Percentiles rank a stretch among this genome's conserved stretches.
phyloP scores from a whole-genome alignment of 2,888 invertebrate genomes.

The Scotopteryx bipunctaria region DNA sequence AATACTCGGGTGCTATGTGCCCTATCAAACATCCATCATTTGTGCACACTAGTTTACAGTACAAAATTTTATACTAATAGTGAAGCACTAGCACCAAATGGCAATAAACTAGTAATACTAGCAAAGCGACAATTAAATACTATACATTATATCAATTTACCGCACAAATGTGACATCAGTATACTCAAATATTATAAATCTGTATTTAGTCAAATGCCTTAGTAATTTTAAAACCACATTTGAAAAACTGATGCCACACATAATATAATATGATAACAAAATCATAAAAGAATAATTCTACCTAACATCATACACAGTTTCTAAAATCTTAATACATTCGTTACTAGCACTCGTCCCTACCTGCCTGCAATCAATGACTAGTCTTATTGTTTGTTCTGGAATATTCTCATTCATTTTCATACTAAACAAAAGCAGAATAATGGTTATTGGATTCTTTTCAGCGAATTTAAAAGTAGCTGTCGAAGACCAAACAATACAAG shows the following conservation, averaged over 20 bases:
- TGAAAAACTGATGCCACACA: slow-evolving; percentile 2
- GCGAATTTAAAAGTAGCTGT: too few species aligned
- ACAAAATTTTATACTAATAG: slow-evolving; percentile 60
- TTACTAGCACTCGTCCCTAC: slow-evolving; percentile 1
- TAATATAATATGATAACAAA: neutral
- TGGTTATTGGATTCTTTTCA: too few species aligned
- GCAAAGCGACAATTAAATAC: slow-evolving; percentile 53
- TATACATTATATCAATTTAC: slow-evolving; percentile 15
- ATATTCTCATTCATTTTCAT: slow-evolving; percentile 45
- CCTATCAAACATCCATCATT: slow-evolving; percentile 34
- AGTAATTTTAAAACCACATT: neutral
- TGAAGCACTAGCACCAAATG: slow-evolving; percentile 74
- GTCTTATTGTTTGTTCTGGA: slow-evolving; percentile 55
- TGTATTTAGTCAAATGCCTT: neutral
- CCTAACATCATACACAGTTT: slow-evolving; percentile 3
- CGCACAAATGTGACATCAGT: slow-evolving; percentile 25
- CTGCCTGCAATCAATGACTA: slow-evolving; percentile 61
- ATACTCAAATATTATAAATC: neutral
- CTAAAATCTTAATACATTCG: neutral
- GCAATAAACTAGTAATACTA: slow-evolving; percentile 57
- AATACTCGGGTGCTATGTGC: slow-evolving; percentile 12
- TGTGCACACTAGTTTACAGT: slow-evolving; percentile 57
- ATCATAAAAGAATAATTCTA: neutral
- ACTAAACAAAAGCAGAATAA: neutral
- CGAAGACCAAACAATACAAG: too few species aligned